These are phyloP conservation scores for Drosophila hawaiiensis DNA, from an alignment of 2,888 invertebrate genomes.

Conservation along the genomic window DNA sequence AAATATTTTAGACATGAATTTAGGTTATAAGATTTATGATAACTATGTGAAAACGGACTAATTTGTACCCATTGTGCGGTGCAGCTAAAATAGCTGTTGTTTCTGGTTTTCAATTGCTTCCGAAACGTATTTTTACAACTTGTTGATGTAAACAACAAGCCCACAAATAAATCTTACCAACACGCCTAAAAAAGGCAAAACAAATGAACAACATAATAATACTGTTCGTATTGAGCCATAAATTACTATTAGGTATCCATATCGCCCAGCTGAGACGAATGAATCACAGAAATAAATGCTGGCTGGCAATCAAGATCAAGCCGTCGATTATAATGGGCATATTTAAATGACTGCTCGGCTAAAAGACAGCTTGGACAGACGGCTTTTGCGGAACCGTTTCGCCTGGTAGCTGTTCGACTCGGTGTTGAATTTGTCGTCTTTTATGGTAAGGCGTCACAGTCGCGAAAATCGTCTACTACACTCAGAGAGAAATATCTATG, in stretches of 20 bases:
- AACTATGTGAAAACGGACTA: not conserved
- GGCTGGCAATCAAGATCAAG: conserved; percentile 36
- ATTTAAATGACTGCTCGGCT: conserved; percentile 31
- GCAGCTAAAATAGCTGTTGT: conserved; percentile 5
- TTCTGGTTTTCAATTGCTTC: conserved; percentile 28
- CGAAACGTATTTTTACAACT: conserved; percentile 30
- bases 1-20: not conserved
- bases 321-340: conserved; percentile 38
- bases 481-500: not conserved
- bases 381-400: conserved; percentile 18
- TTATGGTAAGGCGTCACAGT: conserved; percentile 62
- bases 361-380: conserved; percentile 30
- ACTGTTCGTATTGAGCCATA: not conserved
- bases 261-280: conserved; percentile 32
- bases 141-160: conserved; percentile 33
- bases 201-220: conserved; percentile 25
- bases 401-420: conserved; percentile 35
- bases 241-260: not conserved
- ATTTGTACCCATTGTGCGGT: not conserved
- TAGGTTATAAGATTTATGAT: too few relatives aligned
- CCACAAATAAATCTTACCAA: conserved; percentile 30
- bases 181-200: conserved; percentile 22
- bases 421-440: conserved; percentile 53
- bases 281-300: conserved; percentile 44
- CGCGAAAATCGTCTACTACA: conserved; percentile 36